Evolutionary conservation across 1,140 invertebrate genomes (phyloP).

Genomic region (Melitaea cinxia): DNA sequence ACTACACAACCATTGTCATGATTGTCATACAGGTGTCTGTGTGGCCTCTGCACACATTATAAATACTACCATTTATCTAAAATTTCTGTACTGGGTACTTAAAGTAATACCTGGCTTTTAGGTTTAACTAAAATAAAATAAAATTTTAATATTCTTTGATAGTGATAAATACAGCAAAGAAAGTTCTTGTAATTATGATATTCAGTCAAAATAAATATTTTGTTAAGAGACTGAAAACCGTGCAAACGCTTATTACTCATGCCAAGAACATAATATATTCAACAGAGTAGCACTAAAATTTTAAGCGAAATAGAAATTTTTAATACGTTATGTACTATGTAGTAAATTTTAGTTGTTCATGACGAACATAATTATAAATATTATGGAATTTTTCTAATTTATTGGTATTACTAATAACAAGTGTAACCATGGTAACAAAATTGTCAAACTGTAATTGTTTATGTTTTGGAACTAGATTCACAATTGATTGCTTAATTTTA

Average conservation of each 20-base stretch:
- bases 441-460: constrained; percentile 28
- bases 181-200: too few relatives aligned
- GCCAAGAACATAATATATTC: too few relatives aligned
- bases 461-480: not conserved
- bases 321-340: too few relatives aligned
- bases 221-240: too few relatives aligned
- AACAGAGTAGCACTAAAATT: too few relatives aligned
- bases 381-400: not conserved
- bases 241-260: too few relatives aligned
- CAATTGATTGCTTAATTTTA: not conserved
- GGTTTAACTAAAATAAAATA: too few relatives aligned
- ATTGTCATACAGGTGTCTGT: constrained; percentile 7
- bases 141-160: too few relatives aligned
- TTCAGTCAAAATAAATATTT: too few relatives aligned
- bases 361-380: not conserved
- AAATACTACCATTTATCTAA: not conserved
- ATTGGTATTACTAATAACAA: constrained; percentile 2
- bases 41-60: not conserved
- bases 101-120: not conserved
- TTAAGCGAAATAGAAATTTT: too few relatives aligned
- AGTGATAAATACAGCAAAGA: too few relatives aligned
- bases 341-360: too few relatives aligned
- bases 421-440: constrained; percentile 24
- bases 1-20: constrained; percentile 14
- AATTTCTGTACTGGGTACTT: not conserved